Conservation (phyloP, 1,140 invertebrate genomes). For the Neoseiulus cucumeris region DNA sequence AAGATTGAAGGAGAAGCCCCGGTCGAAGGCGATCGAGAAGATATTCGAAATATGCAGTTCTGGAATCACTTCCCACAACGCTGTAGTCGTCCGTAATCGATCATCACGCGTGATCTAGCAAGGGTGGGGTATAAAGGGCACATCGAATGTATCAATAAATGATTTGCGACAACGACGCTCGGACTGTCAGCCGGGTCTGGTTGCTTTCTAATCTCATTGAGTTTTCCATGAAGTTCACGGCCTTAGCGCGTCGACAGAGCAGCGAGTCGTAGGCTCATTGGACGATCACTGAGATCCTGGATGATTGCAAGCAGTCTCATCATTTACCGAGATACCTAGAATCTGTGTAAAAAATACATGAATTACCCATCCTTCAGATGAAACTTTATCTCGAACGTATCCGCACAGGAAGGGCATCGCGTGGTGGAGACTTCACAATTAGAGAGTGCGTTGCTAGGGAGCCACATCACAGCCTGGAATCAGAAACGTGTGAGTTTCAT, state of each 20-base stretch:
- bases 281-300: background rate
- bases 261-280: background rate
- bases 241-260: background rate
- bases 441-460: background rate
- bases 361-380: background rate
- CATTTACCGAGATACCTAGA: background rate
- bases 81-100: background rate
- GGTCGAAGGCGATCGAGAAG: no score
- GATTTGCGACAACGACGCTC: background rate
- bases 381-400: background rate
- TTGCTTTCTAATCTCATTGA: background rate
- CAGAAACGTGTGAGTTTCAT: background rate
- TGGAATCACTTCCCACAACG: no score
- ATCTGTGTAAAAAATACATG: background rate
- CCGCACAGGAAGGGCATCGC: background rate
- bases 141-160: background rate
- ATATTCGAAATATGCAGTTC: no score
- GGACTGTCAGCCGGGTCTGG: background rate
- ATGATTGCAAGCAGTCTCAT: background rate
- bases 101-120: background rate
- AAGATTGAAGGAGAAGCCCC: no score
- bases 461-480: conserved; percentile 6
- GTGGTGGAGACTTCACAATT: background rate
- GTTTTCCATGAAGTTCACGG: background rate
- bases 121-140: background rate